Conservation (phyloP, 2,797 vertebrate genomes). For the Gastrophryne carolinensis region DNA sequence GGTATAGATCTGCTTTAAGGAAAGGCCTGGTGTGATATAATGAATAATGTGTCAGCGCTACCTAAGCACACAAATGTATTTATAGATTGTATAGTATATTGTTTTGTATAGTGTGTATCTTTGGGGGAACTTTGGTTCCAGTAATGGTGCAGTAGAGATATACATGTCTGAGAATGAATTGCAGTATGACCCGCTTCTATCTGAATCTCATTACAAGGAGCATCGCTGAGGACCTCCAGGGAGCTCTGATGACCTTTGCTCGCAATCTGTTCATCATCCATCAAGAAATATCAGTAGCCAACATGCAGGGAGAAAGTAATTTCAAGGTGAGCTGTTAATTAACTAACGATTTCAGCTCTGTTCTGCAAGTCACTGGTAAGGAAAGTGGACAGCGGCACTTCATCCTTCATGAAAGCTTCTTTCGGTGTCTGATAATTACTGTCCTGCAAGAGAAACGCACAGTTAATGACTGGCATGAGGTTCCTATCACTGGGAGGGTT, state of each 20-base stretch:
- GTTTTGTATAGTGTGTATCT: neutral
- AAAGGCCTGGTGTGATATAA: no score
- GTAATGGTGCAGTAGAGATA: neutral
- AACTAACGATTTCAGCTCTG: conserved; percentile 82
- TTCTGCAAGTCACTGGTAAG: conserved; percentile 30
- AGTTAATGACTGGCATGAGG: conserved; percentile 36
- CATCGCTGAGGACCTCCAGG: conserved; percentile 90
- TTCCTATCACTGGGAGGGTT: conserved; percentile 11
- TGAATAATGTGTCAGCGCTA: no score
- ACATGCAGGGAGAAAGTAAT: conserved; percentile 96
- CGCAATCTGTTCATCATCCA: conserved; percentile 97
- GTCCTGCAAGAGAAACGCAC: conserved; percentile 37
- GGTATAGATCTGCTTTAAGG: no score
- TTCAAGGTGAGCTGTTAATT: conserved; percentile 95
- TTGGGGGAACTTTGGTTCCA: neutral
- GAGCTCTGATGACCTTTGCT: conserved; percentile 96
- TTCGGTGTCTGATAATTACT: conserved; percentile 43
- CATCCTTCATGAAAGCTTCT: conserved; percentile 33
- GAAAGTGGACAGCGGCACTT: conserved; percentile 20
- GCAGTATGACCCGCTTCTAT: conserved; percentile 75
- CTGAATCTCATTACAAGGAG: conserved; percentile 96
- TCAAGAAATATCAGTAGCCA: conserved; percentile 97
- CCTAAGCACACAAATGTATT: no score
- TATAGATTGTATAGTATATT: no score
- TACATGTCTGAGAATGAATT: conserved; percentile 11